Base-by-base conservation (phyloP, 2,113 vertebrate species). In the Pelvicachromis taeniatus region DNA sequence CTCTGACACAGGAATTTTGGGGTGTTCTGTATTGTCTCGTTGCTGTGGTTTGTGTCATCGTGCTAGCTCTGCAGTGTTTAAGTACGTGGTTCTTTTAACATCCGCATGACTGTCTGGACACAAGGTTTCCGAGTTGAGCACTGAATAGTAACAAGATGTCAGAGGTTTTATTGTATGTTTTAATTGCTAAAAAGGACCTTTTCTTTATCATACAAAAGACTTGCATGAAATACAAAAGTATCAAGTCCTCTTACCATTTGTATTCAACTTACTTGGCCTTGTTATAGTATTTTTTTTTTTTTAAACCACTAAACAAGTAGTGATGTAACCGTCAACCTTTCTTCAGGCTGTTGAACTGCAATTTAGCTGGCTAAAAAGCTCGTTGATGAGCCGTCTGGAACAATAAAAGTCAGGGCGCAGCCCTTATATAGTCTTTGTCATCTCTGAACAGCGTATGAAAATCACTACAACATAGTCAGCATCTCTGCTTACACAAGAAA, bases 311-410 rank as follows among this genome's bases (percentile, higher is more conserved):
- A 35, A 38, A 65, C 2, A 80, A 84, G 26, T 19, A 13, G 31
- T 26, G 16, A 70, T 26, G 17, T 38, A 65, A 58, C 40, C 5
- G 5, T 14, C 38, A 6, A 4, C 6, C 77, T 55, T 68, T 83
- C 29, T 80, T 83, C 26, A 54, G 26, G 56, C 68, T 53, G 80
- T 80, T 53, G 29, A 82, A 80, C 73, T 70, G 14, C 33, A 79
- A 58, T 84, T 82, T 70, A 50, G 14, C 19, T 50, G 17, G 58
- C 75, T 55, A 29, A 81, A 85, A 80, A 61, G 78, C 81, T 85
- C 48, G 53, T 77, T 85, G 81, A 89, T 87, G 82, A 82, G 75
- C 78, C 58, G 54, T 86, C 84, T 81, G 48, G 45, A 53, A 86
- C 87, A 77, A 81, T 70, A 63, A 75, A 5, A 63, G 59, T 81